Evolutionary conservation across 2,113 vertebrate genomes (phyloP), one percentile per base, ranked within the genome.

Genomic region (Alaudala cheleensis): DNA sequence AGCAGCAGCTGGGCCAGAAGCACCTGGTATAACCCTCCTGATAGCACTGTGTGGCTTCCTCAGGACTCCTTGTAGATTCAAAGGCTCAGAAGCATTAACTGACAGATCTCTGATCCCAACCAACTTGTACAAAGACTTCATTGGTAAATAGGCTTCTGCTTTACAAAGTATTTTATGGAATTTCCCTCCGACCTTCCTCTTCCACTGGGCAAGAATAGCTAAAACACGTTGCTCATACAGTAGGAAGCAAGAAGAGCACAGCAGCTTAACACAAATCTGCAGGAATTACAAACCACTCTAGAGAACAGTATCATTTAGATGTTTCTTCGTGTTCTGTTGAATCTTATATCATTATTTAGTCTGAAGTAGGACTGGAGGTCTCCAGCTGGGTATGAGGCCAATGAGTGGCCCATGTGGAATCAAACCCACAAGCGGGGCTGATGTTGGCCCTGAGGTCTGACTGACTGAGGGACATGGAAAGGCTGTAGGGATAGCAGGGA

Each of bases 1-100:
- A 65, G 39, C 25, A 40, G 49, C 66, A 62, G 42, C 0, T 54
- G 56, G 80, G 44, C 11, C 71, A 49, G 44, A 78, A 61, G 50
- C 50, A 77, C 22, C 34, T 45, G 11, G 11, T 34, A 67, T 25
- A 57, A 37, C 19, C 42, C 13, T 18, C 28, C 57, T 31, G 25
- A 61, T 42, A 61, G 54, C 50, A 21, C 24, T 7, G 7, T 7
- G 19, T 1, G 2, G 5, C 17, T 62, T 67, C 2, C 1, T 42
- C 37, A 42, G 49, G 51, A 42, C 56, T 80, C 62, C 47, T 8
- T 0, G 2, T 12, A 42, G 34, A 54, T 28, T 61, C 37, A 72
- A 84, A 77, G 45, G 44, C 54, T 58, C 67, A 56, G 53, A 83
- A 79, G 21, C 25, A 25, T 16, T 28, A 67, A 72, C 77, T 20